Evolutionary conservation across 1,140 invertebrate species (phyloP), one percentile per base, ranked within the genome.

Genomic region (Achroia grisella): DNA sequence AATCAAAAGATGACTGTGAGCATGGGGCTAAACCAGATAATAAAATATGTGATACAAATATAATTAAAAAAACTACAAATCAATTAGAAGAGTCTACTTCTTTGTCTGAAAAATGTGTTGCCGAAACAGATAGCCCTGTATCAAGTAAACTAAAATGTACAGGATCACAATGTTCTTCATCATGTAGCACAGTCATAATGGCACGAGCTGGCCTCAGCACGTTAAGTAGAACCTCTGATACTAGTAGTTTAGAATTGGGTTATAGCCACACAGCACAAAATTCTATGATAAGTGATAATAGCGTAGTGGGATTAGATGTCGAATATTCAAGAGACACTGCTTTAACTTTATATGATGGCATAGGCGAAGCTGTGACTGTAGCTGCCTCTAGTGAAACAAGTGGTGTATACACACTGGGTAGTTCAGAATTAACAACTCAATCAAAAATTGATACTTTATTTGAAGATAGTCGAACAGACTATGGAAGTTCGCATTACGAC

Each of bases 191-290:
- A 2, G 91, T 94, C 10, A 93, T 94, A 48, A 90, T 93, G 36
- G 89, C 91, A 39, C 75, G 88, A 61, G 73, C 87, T 52, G 88
- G 89, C 45, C 69, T 88, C 4, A 89, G 86, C 51, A 86, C 88
- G 15, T 62, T 87, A 23, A 87, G 89, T 54, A 87, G 89, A 68
- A 85, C 88, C 44, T 93, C 90, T 11, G 92, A 92, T 12, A 91
- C 89, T 9, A 93, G 92, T 41, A 94, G 93, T 61, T 81, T 94
- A 55, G 93, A 95, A 78, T 73, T 94, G 33, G 92, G 93, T 23
- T 94, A 92, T 57, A 94, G 92, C 48, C 93, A 94, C 64, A 94
- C 93, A 1, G 92, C 93, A 8, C 93, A 95, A 79, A 94, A 94
- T 71, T 94, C 93, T 1, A 87, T 91, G 11, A 65, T 94, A 17